Evolutionary conservation across 2,888 invertebrate genomes (phyloP).

Genomic region (Rhodophaea formosa): DNA sequence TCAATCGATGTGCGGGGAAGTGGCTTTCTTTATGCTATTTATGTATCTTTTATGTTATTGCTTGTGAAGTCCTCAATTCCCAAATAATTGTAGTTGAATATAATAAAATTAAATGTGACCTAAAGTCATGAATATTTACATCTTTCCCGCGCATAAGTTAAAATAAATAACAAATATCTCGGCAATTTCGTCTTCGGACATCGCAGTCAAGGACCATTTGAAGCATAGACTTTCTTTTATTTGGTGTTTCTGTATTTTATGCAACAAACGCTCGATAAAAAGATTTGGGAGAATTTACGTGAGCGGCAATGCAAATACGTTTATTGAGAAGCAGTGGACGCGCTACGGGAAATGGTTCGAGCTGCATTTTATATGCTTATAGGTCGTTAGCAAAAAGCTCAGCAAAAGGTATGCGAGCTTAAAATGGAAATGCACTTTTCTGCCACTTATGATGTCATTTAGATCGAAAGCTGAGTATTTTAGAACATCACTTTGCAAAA

Average conservation of each 20-base stretch:
- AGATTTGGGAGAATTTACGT: constrained; percentile 4
- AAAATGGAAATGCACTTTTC: neutral
- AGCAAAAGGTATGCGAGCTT: neutral
- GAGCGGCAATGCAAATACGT: neutral
- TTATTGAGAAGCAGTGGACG: neutral
- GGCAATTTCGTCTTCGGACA: too few relatives aligned
- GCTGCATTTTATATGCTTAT: neutral
- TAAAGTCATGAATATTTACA: too few relatives aligned
- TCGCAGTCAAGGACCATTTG: too few relatives aligned
- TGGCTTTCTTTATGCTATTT: too few relatives aligned
- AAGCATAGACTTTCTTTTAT: too few relatives aligned
- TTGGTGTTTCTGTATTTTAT: neutral
- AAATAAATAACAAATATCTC: too few relatives aligned
- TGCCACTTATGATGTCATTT: neutral
- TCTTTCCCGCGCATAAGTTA: too few relatives aligned
- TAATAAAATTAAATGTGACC: too few relatives aligned
- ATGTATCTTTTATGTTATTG: too few relatives aligned
- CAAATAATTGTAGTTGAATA: too few relatives aligned
- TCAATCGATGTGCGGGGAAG: too few relatives aligned
- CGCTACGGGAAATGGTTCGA: neutral
- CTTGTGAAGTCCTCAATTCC: too few relatives aligned
- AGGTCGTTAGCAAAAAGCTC: neutral
- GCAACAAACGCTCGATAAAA: neutral
- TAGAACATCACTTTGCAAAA: neutral
- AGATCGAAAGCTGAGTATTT: neutral